Evolutionary conservation across 1,140 invertebrate genomes (phyloP).

Genomic region (Fopius arisanus): DNA sequence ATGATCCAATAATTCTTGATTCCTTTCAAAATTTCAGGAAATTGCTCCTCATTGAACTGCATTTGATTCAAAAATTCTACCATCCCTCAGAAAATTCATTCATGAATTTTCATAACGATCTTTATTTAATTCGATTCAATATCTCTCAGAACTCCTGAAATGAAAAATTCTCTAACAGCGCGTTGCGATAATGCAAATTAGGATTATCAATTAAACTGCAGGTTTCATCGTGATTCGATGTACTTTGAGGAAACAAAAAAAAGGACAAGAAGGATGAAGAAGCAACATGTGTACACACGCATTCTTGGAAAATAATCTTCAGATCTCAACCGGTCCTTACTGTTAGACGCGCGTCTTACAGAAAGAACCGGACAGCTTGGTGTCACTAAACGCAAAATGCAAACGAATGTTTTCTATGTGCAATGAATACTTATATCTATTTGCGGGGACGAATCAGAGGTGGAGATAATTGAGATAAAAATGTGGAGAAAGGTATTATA

Average conservation of each 20-base stretch:
- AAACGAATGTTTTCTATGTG: slow-evolving; percentile 13
- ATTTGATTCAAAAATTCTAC: too few species aligned
- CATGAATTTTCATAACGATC: too few species aligned
- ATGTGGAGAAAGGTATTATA: neutral
- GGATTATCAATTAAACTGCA: neutral
- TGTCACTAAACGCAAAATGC: slow-evolving; percentile 13
- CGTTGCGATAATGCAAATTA: too few species aligned
- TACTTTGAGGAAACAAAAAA: neutral
- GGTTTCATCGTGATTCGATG: neutral
- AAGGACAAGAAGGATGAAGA: neutral
- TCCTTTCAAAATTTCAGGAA: too few species aligned
- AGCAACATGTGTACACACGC: slow-evolving; percentile 16
- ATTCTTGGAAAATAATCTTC: slow-evolving; percentile 18
- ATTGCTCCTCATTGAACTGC: too few species aligned
- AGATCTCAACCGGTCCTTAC: slow-evolving; percentile 8
- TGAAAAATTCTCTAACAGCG: too few species aligned
- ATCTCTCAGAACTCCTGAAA: too few species aligned
- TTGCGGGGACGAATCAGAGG: neutral
- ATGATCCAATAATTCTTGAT: too few species aligned
- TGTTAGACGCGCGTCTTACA: slow-evolving; percentile 2
- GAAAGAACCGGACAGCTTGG: slow-evolving; percentile 18
- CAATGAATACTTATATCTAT: neutral
- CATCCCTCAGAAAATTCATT: too few species aligned
- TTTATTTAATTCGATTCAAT: too few species aligned
- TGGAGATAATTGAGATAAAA: neutral